Base-by-base conservation (phyloP, 2,797 vertebrate species). In the Typhlichthys subterraneus region DNA sequence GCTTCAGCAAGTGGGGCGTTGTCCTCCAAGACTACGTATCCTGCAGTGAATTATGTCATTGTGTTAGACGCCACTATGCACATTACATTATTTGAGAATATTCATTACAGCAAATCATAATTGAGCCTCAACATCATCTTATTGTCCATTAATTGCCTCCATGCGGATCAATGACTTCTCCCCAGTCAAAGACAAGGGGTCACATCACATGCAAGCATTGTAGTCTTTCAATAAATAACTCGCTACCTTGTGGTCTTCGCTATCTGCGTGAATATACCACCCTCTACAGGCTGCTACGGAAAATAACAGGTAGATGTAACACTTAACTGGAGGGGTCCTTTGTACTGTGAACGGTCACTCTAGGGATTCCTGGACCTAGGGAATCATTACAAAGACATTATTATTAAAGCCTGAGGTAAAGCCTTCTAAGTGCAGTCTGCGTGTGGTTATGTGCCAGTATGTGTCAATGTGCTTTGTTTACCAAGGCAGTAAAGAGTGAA, bases 401-500 rank as follows among this genome's bases (percentile, higher is more conserved):
- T 56, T 51, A 56, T 57, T 6, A 76, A 72, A 64, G 15, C 38
- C 9, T 46, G 14, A 45, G 13, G 42, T 12, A 12, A 4, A 15
- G 47, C 42, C 2, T 10, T 15, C 17, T 53, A 13, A 45, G 12
- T 17, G n/a, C 13, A 47, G 7, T 42, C 2, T 29, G 13, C 1
- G 45, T 47, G 52, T 31, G 19, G 17, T 4, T 11, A 55, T 14
- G 45, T 42, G 23, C 38, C 4, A 58, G 45, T 13, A 7, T 47
- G 17, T 53, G 6, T 59, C 54, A 45, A 46, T 59, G 45, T 57
- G 56, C 33, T 12, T 57, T 55, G 45, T 72, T 87, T 77, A 94
- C 94, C 94, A 38, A 93, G 87, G 79, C 94, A 95, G 74, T 90
- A 88, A 57, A 95, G 91, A 45, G 75, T 88, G 76, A 94, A 93